These are phyloP conservation scores for Leptinotarsa texana DNA, from an alignment of 1,140 invertebrate genomes.

Conservation along the genomic window DNA sequence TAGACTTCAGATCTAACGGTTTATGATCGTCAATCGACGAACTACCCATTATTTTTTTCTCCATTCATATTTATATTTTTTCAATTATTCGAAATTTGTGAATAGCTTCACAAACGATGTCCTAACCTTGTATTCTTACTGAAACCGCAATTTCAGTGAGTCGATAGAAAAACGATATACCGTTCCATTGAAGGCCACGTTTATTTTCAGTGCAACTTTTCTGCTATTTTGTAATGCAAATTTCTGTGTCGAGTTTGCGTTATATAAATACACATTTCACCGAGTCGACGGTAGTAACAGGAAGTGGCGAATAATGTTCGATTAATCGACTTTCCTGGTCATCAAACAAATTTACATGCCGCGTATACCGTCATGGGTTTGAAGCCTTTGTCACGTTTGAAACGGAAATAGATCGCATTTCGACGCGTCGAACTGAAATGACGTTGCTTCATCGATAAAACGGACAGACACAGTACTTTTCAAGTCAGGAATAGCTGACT, in stretches of 20 bases:
- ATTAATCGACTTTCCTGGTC: constrained; percentile 22
- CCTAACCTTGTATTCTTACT: no score
- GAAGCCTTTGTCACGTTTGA: background rate
- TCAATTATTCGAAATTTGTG: no score
- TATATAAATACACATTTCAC: constrained; percentile 1
- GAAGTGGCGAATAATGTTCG: constrained; percentile 19
- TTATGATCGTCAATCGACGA: no score
- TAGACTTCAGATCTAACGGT: no score
- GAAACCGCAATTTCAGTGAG: no score
- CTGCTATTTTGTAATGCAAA: background rate
- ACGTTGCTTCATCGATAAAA: background rate
- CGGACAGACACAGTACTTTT: no score
- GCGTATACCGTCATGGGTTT: constrained; percentile 2
- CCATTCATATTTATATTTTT: no score
- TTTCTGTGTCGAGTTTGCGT: background rate
- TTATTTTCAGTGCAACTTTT: background rate
- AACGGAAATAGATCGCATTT: background rate
- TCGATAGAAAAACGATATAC: no score
- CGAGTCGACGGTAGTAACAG: constrained; percentile 9
- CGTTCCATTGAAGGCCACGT: no score
- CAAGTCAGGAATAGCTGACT: no score
- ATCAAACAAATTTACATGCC: constrained; percentile 15
- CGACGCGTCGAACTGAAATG: background rate
- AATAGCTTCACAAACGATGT: no score
- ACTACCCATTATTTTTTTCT: no score